Evolutionary conservation across 2,113 vertebrate genomes (phyloP), one percentile per base, ranked within the genome.

Genomic region (Thymallus thymallus): DNA sequence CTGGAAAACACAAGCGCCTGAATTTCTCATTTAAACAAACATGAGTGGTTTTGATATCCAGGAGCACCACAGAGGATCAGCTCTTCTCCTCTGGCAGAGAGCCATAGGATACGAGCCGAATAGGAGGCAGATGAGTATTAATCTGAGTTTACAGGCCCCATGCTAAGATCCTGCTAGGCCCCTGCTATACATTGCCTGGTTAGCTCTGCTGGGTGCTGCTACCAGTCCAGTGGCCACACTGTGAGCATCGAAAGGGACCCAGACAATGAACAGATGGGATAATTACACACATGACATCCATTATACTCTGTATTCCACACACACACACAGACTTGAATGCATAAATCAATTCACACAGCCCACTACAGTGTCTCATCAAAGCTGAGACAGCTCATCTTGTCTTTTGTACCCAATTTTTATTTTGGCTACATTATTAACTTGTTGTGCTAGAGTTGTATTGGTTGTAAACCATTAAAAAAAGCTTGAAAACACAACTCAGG

Each of bases 211-310:
- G 14, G 18, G 63, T 32, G 29, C 63, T 9, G 29, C n/a, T 35
- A 66, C 29, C 16, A 41, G 48, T 51, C 48, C 16, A 4, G 48
- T 14, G 48, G 12, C 48, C 23, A 66, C 64, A 66, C 63, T 65
- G 29, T n/a, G 14, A 66, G 62, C 26, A 29, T 30, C 26, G 62
- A 2, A 6, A 18, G 23, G 61, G 16, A 51, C 48, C 16, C 48
- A 63, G 62, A 66, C 64, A 64, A 78, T 79, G 67, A 75, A 77
- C 72, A 80, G 78, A 81, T 73, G 62, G 72, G 68, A 71, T 45
- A 77, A 35, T 41, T 48, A 76, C 72, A 75, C 66, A 72, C 55
- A 71, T 64, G 73, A 46, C 55, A 66, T 26, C 29, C 32, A 30
- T 22, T 23, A 66, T 63, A 71, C 64, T 72, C n/a, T 46, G 65